Conservation (phyloP, 2,113 vertebrate genomes). For the Hippoglossus stenolepis region DNA sequence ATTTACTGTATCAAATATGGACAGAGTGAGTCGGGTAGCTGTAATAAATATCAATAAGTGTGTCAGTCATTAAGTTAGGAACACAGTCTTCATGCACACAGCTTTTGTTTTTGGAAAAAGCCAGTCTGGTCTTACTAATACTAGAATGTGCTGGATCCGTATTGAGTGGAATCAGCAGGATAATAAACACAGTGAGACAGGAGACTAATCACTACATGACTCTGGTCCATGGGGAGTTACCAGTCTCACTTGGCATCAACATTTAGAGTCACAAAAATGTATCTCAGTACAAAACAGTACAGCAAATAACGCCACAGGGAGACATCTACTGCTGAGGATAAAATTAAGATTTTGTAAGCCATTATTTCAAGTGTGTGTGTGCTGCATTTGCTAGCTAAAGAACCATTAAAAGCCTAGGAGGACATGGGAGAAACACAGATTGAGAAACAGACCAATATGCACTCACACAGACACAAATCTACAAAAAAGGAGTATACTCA, state of each 20-base stretch:
- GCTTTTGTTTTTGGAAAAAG: slow-evolving; percentile 21
- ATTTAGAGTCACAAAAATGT: slow-evolving; percentile 20
- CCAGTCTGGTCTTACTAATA: slow-evolving; percentile 3
- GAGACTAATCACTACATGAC: slow-evolving; percentile 29
- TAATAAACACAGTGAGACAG: slow-evolving; percentile 28
- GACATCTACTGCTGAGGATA: background rate
- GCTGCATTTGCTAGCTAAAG: slow-evolving; percentile 12
- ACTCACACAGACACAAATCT: background rate
- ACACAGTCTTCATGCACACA: background rate
- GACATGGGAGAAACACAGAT: slow-evolving; percentile 12
- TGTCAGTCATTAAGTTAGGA: slow-evolving; percentile 6
- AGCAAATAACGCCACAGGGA: slow-evolving; percentile 3
- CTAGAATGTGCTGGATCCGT: background rate
- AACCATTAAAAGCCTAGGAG: background rate
- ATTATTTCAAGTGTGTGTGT: slow-evolving; percentile 14
- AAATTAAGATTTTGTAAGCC: background rate
- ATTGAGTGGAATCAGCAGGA: slow-evolving; percentile 17
- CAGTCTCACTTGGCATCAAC: slow-evolving; percentile 10
- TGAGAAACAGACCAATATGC: slow-evolving; percentile 22
- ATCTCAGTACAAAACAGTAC: slow-evolving; percentile 16
- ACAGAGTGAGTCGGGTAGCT: background rate
- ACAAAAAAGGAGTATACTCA: slow-evolving; percentile 41
- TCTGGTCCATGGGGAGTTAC: slow-evolving; percentile 19
- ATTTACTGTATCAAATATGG: background rate
- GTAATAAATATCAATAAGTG: background rate